Evolutionary conservation across 2,797 vertebrate genomes (phyloP).

Genomic region (Danionella dracula): DNA sequence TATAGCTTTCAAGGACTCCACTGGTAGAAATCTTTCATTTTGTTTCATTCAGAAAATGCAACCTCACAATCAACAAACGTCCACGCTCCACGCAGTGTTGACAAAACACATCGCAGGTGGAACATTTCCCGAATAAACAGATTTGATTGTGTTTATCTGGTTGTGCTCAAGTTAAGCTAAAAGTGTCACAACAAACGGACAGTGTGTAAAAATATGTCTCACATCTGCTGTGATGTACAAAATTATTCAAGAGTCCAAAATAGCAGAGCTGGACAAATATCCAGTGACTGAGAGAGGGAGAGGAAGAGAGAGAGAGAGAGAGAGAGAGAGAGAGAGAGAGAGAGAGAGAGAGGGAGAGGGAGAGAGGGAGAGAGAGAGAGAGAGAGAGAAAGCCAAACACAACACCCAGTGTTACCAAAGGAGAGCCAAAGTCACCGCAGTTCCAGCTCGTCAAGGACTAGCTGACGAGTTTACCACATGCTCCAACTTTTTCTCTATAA

Average conservation of each 20-base stretch:
- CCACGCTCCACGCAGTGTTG: not conserved
- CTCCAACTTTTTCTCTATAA: too few relatives aligned
- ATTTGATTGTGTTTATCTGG: not conserved
- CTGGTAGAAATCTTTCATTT: not conserved
- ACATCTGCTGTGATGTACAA: not conserved
- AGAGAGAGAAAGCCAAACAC: too few relatives aligned
- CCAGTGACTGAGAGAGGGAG: too few relatives aligned
- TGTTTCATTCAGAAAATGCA: not conserved
- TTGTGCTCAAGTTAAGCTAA: conserved; percentile 25
- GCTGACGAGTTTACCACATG: too few relatives aligned
- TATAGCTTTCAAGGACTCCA: not conserved
- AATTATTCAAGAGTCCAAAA: not conserved
- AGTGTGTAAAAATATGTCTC: conserved; percentile 13
- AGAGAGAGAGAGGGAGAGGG: too few relatives aligned
- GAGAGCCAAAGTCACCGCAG: too few relatives aligned
- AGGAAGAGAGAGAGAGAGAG: too few relatives aligned
- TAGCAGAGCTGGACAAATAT: not conserved
- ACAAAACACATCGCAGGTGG: not conserved
- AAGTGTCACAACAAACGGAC: conserved; percentile 48
- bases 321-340: too few relatives aligned
- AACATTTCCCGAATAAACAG: not conserved
- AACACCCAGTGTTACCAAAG: too few relatives aligned
- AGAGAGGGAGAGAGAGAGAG: too few relatives aligned
- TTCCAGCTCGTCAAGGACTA: too few relatives aligned
- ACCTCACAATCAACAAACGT: not conserved